A percentile compares a stretch with the other conserved stretches of the same genome.
These are phyloP conservation scores for Gulo gulo DNA, from an alignment of 2,113 vertebrate genomes.

Conservation along the genomic window DNA sequence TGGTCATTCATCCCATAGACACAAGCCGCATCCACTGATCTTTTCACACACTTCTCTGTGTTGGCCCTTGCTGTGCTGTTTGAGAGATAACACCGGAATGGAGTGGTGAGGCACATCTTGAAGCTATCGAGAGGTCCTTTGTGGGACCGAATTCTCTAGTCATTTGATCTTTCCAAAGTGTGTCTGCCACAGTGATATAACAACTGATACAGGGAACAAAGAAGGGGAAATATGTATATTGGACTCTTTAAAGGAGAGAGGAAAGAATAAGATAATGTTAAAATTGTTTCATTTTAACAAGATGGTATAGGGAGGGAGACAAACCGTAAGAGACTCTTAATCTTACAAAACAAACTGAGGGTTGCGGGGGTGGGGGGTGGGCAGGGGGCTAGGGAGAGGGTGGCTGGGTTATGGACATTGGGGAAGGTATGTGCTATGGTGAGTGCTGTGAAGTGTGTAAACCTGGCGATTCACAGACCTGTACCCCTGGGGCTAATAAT, in stretches of 20 bases:
- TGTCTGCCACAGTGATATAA: background rate
- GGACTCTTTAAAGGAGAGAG: background rate
- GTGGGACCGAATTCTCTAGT: background rate
- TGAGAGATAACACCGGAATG: background rate
- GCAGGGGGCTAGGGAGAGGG: too few species aligned
- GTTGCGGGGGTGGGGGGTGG: too few species aligned
- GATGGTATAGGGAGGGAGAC: too few species aligned
- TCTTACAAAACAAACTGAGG: too few species aligned
- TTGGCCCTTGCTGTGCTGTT: background rate
- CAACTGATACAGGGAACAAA: background rate
- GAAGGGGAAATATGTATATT: background rate
- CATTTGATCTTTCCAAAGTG: background rate
- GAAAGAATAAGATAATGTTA: background rate
- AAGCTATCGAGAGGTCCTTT: background rate
- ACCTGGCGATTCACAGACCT: too few species aligned
- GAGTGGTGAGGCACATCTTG: too few species aligned
- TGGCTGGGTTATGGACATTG: too few species aligned
- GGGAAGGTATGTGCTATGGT: too few species aligned
- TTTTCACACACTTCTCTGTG: background rate
- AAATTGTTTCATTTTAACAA: background rate
- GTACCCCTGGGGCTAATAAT: too few species aligned
- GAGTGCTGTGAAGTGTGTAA: too few species aligned
- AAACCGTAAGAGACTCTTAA: too few species aligned
- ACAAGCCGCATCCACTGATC: background rate
- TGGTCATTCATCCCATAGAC: background rate